Evolutionary conservation across 2,797 vertebrate species (phyloP).

Genomic region (Esox masquinongy): DNA sequence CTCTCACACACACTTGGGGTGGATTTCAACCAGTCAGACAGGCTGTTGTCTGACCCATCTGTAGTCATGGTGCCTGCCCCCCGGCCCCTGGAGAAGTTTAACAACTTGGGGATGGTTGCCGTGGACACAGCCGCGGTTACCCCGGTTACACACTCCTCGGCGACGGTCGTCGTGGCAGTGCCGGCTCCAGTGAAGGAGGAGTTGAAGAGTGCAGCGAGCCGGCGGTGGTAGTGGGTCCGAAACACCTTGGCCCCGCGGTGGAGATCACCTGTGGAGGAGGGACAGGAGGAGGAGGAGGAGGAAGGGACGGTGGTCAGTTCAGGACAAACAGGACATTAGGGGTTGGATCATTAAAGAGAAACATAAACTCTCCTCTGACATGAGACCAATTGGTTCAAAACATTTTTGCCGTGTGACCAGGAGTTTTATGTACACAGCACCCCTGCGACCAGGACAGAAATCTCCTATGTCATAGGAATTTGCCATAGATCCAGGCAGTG

Average conservation of each 20-base stretch:
- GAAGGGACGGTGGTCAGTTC: neutral
- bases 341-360: neutral
- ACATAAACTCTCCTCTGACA: neutral
- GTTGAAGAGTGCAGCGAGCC: constrained; percentile 71
- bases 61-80: constrained; percentile 34
- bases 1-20: constrained; percentile 55
- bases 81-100: constrained; percentile 66
- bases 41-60: constrained; percentile 55
- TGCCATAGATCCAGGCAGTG: too few species aligned
- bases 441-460: too few species aligned
- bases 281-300: neutral
- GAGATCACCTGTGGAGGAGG: constrained; percentile 84
- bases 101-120: constrained; percentile 65
- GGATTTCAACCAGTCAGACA: constrained; percentile 65
- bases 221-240: constrained; percentile 84
- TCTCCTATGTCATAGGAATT: too few species aligned
- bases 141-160: constrained; percentile 24
- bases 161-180: constrained; percentile 29
- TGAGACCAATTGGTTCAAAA: too few species aligned
- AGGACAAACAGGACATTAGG: neutral
- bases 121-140: constrained; percentile 45
- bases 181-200: constrained; percentile 60
- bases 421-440: too few species aligned
- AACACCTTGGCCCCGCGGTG: constrained; percentile 88
- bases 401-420: too few species aligned